Conservation (phyloP, 2,888 invertebrate genomes). For the Silvanus unidentatus region DNA sequence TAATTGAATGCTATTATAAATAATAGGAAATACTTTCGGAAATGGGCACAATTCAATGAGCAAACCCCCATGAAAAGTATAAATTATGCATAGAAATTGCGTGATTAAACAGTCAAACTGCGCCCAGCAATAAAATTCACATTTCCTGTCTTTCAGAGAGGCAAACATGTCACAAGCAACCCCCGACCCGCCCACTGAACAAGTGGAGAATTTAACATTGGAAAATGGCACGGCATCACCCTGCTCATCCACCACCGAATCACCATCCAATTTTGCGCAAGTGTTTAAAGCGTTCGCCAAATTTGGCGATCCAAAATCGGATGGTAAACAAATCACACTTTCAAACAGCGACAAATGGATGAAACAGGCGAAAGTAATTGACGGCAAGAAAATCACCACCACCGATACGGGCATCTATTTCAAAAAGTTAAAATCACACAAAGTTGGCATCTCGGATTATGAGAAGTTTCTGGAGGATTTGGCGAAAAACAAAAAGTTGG, state of each 20-base stretch:
- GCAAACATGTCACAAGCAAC: slow-evolving; percentile 4
- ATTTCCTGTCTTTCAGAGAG: no score
- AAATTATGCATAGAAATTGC: no score
- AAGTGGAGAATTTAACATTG: slow-evolving; percentile 52
- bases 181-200: slow-evolving; percentile 32
- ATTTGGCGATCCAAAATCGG: slow-evolving; percentile 84
- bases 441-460: slow-evolving; percentile 71
- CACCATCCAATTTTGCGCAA: slow-evolving; percentile 51
- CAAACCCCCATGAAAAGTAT: no score
- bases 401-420: slow-evolving; percentile 90
- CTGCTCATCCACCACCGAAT: slow-evolving; percentile 23
- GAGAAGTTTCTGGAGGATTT: slow-evolving; percentile 80
- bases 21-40: no score
- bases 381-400: slow-evolving; percentile 78
- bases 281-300: slow-evolving; percentile 80
- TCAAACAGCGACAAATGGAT: slow-evolving; percentile 94
- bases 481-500: slow-evolving; percentile 77
- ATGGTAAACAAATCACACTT: slow-evolving; percentile 78
- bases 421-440: slow-evolving; percentile 81
- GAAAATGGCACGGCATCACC: slow-evolving; percentile 46
- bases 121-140: not conserved
- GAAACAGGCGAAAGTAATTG: slow-evolving; percentile 83
- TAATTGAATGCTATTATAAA: no score
- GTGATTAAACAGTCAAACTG: not conserved
- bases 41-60: no score